phyloP scores from a whole-genome alignment of 2,797 vertebrate genomes.

The Megaceryle alcyon region DNA sequence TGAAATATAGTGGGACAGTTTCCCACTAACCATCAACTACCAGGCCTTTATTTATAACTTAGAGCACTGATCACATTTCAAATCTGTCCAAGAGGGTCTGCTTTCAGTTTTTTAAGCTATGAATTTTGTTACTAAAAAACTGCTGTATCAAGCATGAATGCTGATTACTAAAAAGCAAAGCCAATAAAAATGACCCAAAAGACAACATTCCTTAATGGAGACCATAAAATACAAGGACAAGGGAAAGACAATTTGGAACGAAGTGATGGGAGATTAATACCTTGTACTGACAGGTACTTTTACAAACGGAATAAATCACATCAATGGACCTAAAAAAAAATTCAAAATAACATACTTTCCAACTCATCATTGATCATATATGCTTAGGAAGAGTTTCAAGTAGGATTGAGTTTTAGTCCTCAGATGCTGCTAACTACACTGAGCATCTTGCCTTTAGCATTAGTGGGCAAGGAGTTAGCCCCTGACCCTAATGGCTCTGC shows the following conservation, averaged over 20 bases:
- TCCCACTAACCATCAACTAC: constrained; percentile 45
- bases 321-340: not conserved
- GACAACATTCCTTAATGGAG: constrained; percentile 36
- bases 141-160: constrained; percentile 31
- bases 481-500: not conserved
- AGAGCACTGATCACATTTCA: not conserved
- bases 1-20: constrained; percentile 41
- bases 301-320: constrained; percentile 4
- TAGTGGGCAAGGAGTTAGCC: not conserved
- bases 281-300: not conserved
- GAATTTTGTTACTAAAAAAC: constrained; percentile 12
- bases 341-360: not conserved
- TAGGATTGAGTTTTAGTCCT: not conserved
- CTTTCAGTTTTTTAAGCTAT: not conserved
- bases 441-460: not conserved
- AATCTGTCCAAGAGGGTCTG: constrained; percentile 8
- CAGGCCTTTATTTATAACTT: constrained; percentile 39
- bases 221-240: constrained; percentile 24
- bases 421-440: not conserved
- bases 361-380: not conserved
- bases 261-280: not conserved
- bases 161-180: constrained; percentile 38
- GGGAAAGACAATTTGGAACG: not conserved
- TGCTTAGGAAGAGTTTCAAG: constrained; percentile 1
- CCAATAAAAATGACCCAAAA: constrained; percentile 47